Conservation (phyloP, 2,888 invertebrate genomes). For the Hirtodrosophila alboralis region DNA sequence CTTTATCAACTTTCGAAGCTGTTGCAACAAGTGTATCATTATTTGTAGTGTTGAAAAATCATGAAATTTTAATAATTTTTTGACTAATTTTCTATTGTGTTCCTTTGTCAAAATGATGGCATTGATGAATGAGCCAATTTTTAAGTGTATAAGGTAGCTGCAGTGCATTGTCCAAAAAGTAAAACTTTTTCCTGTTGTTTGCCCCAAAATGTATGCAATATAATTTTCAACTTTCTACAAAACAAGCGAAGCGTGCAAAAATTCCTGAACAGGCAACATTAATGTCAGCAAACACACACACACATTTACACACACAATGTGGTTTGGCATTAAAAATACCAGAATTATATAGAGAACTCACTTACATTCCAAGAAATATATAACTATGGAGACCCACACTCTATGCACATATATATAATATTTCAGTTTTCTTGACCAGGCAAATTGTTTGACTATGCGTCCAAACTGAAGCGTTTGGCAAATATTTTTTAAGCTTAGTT, state of each 20-base stretch:
- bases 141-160: constrained; percentile 23
- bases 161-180: constrained; percentile 3
- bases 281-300: constrained; percentile 11
- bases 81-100: too few species aligned
- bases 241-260: constrained; percentile 60
- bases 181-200: constrained; percentile 50
- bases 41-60: too few species aligned
- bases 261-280: constrained; percentile 39
- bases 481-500: constrained; percentile 59
- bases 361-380: constrained; percentile 10
- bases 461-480: constrained; percentile 69
- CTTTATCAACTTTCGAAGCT: too few species aligned
- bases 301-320: constrained; percentile 11
- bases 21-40: too few species aligned
- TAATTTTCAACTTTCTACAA: constrained; percentile 48
- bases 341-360: constrained; percentile 22
- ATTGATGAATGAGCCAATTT: constrained; percentile 8
- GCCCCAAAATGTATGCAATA: constrained; percentile 57
- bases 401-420: constrained; percentile 49
- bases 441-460: constrained; percentile 71
- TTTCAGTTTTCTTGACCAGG: constrained; percentile 56
- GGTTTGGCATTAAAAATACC: constrained; percentile 43
- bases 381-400: constrained; percentile 34
- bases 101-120: constrained; percentile 1
- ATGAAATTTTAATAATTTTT: too few species aligned